phyloP scores from a whole-genome alignment of 2,797 vertebrate genomes.

The Lacerta bilineata region DNA sequence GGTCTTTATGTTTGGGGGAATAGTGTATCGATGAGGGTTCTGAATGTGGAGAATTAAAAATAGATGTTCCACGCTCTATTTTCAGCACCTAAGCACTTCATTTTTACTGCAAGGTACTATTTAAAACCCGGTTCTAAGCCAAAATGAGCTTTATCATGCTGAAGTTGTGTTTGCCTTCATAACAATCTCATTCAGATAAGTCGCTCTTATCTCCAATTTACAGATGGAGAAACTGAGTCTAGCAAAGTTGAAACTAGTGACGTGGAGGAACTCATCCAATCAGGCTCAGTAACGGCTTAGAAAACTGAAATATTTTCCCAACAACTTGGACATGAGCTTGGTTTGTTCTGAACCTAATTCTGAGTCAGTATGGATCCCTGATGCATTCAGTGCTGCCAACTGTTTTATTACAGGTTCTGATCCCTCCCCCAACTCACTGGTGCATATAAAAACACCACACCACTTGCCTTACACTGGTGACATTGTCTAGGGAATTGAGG shows the following conservation, averaged over 20 bases:
- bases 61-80: neutral
- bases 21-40: no score
- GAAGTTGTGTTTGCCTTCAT: neutral
- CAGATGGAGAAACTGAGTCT: conserved; percentile 7
- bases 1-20: neutral
- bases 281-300: neutral
- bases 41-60: neutral
- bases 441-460: no score
- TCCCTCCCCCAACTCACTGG: no score
- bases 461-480: no score
- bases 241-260: neutral
- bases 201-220: neutral
- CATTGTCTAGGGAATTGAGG: no score
- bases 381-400: no score
- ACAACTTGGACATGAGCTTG: no score
- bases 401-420: no score
- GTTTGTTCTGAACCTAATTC: no score
- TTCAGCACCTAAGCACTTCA: neutral
- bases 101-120: neutral
- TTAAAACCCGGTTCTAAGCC: neutral
- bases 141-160: neutral
- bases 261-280: neutral
- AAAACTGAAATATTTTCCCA: neutral
- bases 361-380: no score
- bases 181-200: neutral